A percentile compares a stretch with the other conserved stretches of the same genome.
phyloP scores from a whole-genome alignment of 2,888 invertebrate genomes.

The Tetanocera ferruginea region DNA sequence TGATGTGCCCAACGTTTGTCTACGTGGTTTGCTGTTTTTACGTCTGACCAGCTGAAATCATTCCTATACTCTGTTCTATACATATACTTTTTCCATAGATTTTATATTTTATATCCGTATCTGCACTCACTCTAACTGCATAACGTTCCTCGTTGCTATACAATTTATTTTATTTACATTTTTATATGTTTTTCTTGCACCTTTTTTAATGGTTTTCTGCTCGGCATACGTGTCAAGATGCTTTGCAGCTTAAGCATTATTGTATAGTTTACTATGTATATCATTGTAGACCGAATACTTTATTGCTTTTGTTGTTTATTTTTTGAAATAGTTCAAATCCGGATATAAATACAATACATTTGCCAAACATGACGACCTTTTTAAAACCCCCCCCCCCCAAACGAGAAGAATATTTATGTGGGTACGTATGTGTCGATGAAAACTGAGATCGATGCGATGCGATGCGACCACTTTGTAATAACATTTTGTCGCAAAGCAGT shows the following conservation, averaged over 20 bases:
- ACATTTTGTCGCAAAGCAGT: no score
- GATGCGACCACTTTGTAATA: no score
- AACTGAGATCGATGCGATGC: no score
- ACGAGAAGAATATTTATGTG: no score
- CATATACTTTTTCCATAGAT: not conserved
- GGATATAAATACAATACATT: slow-evolving; percentile 9
- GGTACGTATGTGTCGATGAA: no score
- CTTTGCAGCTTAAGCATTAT: not conserved
- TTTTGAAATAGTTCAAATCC: not conserved
- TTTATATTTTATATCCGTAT: not conserved
- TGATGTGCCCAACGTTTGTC: slow-evolving; percentile 20
- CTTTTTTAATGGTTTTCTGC: slow-evolving; percentile 12
- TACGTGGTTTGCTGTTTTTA: slow-evolving; percentile 8
- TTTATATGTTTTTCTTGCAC: slow-evolving; percentile 15
- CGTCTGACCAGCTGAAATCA: slow-evolving; percentile 1
- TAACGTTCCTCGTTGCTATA: not conserved
- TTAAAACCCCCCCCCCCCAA: no score
- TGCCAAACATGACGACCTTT: not conserved
- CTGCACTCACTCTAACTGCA: not conserved
- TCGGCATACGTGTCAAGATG: slow-evolving; percentile 2
- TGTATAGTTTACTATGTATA: no score
- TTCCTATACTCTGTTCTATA: not conserved
- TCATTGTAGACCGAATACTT: no score
- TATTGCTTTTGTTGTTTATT: no score
- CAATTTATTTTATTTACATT: slow-evolving; percentile 20